Conservation (phyloP, 2,113 vertebrate species). For the Proteles cristata region DNA sequence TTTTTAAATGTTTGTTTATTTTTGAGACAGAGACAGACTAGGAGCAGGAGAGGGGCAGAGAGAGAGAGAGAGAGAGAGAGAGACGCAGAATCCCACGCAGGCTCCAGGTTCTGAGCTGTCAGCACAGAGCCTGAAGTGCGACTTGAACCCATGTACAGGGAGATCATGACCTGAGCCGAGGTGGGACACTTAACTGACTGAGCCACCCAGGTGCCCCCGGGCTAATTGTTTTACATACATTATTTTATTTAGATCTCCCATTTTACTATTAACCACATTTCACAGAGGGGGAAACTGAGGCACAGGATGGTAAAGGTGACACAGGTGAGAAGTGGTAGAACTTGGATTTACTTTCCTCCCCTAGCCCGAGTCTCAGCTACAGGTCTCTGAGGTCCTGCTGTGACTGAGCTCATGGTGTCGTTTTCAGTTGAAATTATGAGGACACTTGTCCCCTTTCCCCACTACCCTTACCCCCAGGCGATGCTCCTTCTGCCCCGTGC, state of each 20-base stretch:
- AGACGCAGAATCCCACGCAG: too few species aligned
- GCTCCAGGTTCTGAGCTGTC: too few species aligned
- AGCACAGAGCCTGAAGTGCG: too few species aligned
- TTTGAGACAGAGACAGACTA: too few species aligned
- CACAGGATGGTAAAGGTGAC: not conserved
- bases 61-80: too few species aligned
- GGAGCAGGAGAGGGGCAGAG: too few species aligned
- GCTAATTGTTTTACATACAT: not conserved
- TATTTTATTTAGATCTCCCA: not conserved
- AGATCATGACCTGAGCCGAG: too few species aligned
- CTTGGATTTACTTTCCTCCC: not conserved
- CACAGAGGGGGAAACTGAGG: not conserved
- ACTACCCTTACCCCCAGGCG: not conserved
- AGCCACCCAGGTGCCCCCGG: not conserved
- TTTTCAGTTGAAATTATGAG: constrained; percentile 34
- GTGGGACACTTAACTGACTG: too few species aligned
- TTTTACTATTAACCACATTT: not conserved
- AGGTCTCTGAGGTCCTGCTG: not conserved
- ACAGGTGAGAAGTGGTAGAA: not conserved
- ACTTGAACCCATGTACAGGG: too few species aligned
- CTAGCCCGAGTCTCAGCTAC: not conserved
- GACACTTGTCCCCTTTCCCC: not conserved
- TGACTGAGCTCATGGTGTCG: not conserved
- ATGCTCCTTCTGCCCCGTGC: not conserved
- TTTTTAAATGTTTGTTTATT: too few species aligned